phyloP scores from a whole-genome alignment of 2,113 vertebrate species.

The Phoenicopterus ruber region DNA sequence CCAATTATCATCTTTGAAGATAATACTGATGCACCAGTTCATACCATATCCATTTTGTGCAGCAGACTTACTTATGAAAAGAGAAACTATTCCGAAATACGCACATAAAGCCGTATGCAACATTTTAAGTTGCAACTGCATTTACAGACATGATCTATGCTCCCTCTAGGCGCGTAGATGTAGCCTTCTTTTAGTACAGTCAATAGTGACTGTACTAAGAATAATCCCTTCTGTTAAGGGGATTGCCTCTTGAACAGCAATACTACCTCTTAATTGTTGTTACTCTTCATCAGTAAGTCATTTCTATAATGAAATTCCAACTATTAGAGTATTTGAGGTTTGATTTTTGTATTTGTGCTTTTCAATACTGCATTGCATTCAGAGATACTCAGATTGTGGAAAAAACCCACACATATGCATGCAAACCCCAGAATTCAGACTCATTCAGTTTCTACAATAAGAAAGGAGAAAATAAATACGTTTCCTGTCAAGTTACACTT shows the following conservation, averaged over 20 bases:
- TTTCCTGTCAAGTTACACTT: not conserved
- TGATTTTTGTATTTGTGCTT: not conserved
- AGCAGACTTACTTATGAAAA: not conserved
- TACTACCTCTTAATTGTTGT: no score
- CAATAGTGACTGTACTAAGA: not conserved
- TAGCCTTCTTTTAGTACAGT: not conserved
- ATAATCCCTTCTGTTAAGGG: not conserved
- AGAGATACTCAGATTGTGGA: not conserved
- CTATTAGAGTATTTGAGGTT: not conserved
- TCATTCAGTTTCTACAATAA: not conserved
- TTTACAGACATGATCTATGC: not conserved
- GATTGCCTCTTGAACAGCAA: not conserved
- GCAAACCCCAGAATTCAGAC: not conserved
- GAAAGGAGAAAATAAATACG: not conserved
- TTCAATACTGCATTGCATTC: not conserved
- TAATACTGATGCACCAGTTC: no score
- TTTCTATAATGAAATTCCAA: not conserved
- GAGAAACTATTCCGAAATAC: not conserved
- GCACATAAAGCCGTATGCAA: not conserved
- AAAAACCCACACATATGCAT: not conserved
- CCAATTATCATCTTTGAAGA: not conserved
- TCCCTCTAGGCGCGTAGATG: fast-evolving
- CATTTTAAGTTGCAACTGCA: not conserved
- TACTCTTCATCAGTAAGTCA: not conserved
- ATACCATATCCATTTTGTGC: not conserved